Base-by-base conservation (phyloP, 2,113 vertebrate species). In the Sceloporus undulatus region DNA sequence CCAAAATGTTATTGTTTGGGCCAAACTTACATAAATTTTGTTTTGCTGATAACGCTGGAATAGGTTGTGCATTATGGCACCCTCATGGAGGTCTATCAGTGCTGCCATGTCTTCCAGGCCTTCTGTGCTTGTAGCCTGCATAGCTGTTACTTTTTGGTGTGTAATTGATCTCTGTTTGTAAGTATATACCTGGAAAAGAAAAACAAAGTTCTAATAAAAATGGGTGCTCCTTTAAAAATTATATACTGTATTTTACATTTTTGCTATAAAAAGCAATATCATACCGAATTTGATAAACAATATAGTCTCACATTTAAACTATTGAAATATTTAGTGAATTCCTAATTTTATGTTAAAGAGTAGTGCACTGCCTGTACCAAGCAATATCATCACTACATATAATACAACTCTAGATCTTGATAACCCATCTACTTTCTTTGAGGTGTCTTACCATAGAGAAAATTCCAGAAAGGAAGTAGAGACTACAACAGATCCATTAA, bases 51-150 rank as follows among this genome's bases (percentile, higher is more conserved):
- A 99, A 73, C 98, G 96, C 89, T 98, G 97, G 95, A 96, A 97
- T 13, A 99, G 94, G 95, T 99, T 99, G 95, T 99, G 97, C 98
- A 99, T 98, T 95, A 99, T 99, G 92, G 99, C 98, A 1, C 99
- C 99, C 7, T 98, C 98, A 0, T 99, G 99, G 2, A 99, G 98
- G 92, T 99, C 98, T 13, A 97, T 87, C 2, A 99, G 95, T 0
- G 96, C 81, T 27, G 98, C 98, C 99, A 99, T 99, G 96, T 99
- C 98, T 91, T 99, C 98, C 92, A 99, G 98, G 0, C 98, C 98
- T 27, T 93, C 89, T 62, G 93, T 10, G 18, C 97, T 97, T 88
- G 94, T 96, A 79, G 93, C 96, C 93, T 98, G 98, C 98, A 99
- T 99, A 21, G 96, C 93, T 0, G 96, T 97, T 87, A 99, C 98